Evolutionary conservation across 2,797 vertebrate species (phyloP).

Genomic region (Avahi laniger): DNA sequence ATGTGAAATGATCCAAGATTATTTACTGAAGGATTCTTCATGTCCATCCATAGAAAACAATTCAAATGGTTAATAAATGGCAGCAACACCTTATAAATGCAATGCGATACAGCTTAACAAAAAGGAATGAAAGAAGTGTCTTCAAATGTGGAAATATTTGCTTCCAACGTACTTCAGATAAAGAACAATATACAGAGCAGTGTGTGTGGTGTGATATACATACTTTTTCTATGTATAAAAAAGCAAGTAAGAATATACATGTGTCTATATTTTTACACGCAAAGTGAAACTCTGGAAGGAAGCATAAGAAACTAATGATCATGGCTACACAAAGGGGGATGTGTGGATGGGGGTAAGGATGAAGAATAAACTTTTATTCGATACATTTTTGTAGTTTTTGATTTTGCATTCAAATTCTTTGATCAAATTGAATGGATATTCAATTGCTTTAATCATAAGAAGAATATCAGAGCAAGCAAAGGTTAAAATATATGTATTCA

Average conservation of each 20-base stretch:
- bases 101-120: background rate
- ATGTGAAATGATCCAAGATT: background rate
- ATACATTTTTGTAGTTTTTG: constrained; percentile 1
- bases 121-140: background rate
- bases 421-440: constrained; percentile 17
- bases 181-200: background rate
- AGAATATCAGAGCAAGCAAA: constrained; percentile 33
- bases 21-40: background rate
- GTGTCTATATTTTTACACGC: background rate
- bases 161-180: background rate
- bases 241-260: background rate
- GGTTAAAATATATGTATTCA: constrained; percentile 47
- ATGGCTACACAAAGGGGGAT: rapidly evolving
- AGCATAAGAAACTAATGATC: background rate
- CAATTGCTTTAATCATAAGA: constrained; percentile 25
- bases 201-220: background rate
- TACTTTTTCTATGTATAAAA: background rate
- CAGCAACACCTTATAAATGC: background rate
- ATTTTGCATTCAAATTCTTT: constrained; percentile 49
- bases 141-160: background rate
- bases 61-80: background rate
- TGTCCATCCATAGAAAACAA: background rate
- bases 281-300: background rate
- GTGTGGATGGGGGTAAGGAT: background rate
- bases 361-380: background rate